A percentile compares a stretch with the other conserved stretches of the same genome.
These are phyloP conservation scores for Temnothorax rugatulus DNA, from an alignment of 2,888 invertebrate species.

Conservation along the genomic window DNA sequence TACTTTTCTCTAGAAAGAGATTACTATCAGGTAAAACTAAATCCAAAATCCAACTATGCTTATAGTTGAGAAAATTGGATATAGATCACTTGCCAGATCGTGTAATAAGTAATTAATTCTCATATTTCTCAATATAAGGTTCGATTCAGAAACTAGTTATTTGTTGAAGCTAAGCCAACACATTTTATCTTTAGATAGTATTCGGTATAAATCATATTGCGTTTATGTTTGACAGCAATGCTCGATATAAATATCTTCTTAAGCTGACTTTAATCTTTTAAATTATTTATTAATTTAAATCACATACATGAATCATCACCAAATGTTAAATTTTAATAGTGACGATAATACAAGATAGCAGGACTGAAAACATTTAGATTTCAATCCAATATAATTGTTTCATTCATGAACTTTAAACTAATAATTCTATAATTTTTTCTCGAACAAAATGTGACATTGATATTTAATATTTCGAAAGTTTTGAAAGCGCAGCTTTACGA, in stretches of 20 bases:
- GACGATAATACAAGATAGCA: neutral
- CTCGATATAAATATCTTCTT: neutral
- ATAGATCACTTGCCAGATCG: neutral
- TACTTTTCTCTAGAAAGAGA: neutral
- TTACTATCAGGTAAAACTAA: neutral
- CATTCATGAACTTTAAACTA: constrained; percentile 3
- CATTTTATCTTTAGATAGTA: neutral
- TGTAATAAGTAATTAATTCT: neutral
- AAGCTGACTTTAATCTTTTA: neutral
- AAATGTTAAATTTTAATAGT: neutral
- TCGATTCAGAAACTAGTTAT: neutral
- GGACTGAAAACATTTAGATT: neutral
- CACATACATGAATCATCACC: neutral
- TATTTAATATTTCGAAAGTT: neutral
- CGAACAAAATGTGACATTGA: neutral
- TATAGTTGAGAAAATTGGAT: neutral
- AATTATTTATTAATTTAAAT: constrained; percentile 8
- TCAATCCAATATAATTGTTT: neutral
- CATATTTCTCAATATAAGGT: neutral
- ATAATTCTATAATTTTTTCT: neutral
- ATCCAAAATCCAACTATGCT: neutral
- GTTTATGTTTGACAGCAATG: neutral
- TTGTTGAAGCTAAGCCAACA: neutral
- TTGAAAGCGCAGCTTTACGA: neutral
- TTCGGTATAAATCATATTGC: neutral